These are phyloP conservation scores for Autographa gamma DNA, from an alignment of 2,888 invertebrate genomes.

Conservation along the genomic window DNA sequence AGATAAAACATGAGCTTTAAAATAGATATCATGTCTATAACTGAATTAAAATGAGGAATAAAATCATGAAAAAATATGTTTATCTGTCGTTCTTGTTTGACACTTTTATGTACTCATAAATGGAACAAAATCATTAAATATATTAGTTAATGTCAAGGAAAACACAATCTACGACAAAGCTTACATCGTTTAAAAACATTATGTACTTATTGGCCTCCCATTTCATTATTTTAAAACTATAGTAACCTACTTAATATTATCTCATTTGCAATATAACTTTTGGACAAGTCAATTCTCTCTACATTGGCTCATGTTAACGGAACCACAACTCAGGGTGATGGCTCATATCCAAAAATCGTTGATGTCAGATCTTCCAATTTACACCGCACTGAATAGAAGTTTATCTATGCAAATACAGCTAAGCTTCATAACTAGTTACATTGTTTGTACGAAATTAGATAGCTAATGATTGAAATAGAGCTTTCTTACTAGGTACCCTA, in stretches of 20 bases:
- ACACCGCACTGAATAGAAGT: not conserved
- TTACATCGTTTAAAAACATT: no score
- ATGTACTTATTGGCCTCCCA: no score
- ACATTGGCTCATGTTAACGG: not conserved
- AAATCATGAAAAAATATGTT: no score
- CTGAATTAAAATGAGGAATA: no score
- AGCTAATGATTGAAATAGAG: not conserved
- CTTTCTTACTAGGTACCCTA: not conserved
- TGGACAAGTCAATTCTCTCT: not conserved
- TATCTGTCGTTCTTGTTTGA: no score
- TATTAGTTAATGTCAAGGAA: no score
- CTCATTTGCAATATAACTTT: not conserved
- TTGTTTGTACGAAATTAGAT: not conserved
- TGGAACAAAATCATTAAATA: no score
- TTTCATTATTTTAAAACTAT: not conserved
- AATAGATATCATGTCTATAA: no score
- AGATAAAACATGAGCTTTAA: no score
- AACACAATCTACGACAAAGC: no score
- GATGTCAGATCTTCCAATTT: not conserved
- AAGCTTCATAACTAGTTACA: not conserved
- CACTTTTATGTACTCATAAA: no score
- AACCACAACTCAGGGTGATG: not conserved
- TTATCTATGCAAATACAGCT: not conserved
- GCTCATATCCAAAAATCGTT: not conserved
- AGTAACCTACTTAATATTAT: not conserved